Percentiles rank a stretch among this genome's conserved stretches.
Evolutionary conservation across 1,140 invertebrate species (phyloP).

Genomic region (Pseudomyrmex cubaensis): DNA sequence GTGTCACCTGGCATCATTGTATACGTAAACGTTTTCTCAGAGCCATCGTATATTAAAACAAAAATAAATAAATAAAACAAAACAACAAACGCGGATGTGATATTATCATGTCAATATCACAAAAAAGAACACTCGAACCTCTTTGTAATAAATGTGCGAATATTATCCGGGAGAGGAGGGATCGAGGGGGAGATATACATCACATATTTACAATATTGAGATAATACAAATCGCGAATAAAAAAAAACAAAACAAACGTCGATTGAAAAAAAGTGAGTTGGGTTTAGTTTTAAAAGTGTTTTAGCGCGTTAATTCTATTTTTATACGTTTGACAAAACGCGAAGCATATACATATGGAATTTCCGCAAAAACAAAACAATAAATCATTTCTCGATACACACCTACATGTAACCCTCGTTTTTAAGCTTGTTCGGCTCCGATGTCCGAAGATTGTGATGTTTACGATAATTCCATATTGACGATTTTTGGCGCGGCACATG

Average conservation of each 20-base stretch:
- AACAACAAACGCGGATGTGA: slow-evolving; percentile 34
- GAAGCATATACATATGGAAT: too few relatives aligned
- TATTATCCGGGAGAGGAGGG: too few relatives aligned
- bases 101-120: slow-evolving; percentile 49
- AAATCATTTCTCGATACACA: slow-evolving; percentile 48
- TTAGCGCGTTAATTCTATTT: too few relatives aligned
- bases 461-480: slow-evolving; percentile 53
- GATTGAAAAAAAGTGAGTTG: too few relatives aligned
- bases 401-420: slow-evolving; percentile 16
- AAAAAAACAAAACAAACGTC: too few relatives aligned
- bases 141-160: too few relatives aligned
- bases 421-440: slow-evolving; percentile 47
- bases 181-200: too few relatives aligned
- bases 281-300: too few relatives aligned
- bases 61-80: too few relatives aligned
- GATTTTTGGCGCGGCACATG: slow-evolving; percentile 25
- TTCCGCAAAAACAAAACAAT: neutral
- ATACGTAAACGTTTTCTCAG: slow-evolving; percentile 51
- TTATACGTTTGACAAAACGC: too few relatives aligned
- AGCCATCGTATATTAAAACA: slow-evolving; percentile 25
- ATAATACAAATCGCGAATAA: too few relatives aligned
- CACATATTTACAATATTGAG: too few relatives aligned
- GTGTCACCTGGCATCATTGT: slow-evolving; percentile 70
- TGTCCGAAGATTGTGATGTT: slow-evolving; percentile 49
- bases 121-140: slow-evolving; percentile 57